Percentiles rank a stretch among this genome's conserved stretches.
Evolutionary conservation across 2,888 invertebrate genomes (phyloP).

Genomic region (Cosmia pyralina): DNA sequence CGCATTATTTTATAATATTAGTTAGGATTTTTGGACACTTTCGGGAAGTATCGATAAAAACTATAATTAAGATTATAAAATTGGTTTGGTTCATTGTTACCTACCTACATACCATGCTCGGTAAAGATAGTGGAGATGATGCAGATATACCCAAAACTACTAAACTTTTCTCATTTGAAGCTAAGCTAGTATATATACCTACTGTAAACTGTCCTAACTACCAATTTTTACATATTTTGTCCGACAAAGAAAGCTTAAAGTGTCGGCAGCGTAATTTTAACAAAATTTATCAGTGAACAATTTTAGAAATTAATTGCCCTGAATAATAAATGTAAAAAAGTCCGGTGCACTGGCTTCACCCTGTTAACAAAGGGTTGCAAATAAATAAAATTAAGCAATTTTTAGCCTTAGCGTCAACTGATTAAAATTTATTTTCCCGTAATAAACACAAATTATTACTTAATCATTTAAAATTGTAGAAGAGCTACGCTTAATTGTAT

Average conservation of each 20-base stretch:
- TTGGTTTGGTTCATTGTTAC: not conserved
- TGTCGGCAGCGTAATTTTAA: not conserved
- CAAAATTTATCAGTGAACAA: conserved; percentile 1
- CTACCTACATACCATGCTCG: not conserved
- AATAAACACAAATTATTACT: conserved; percentile 22
- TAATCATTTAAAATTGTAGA: conserved; percentile 29
- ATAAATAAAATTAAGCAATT: conserved; percentile 39
- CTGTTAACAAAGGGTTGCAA: conserved; percentile 28
- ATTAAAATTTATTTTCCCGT: conserved; percentile 26
- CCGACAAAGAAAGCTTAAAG: conserved; percentile 5
- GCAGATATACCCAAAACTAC: not conserved
- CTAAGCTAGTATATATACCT: no score
- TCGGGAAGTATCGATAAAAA: not conserved
- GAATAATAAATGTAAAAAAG: conserved; percentile 52
- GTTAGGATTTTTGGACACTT: not conserved
- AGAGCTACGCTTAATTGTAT: not conserved
- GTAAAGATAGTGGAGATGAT: not conserved
- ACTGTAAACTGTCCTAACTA: not conserved
- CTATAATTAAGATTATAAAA: not conserved
- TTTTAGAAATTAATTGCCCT: conserved; percentile 42
- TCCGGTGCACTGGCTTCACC: conserved; percentile 34
- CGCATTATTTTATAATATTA: no score
- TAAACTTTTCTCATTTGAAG: not conserved
- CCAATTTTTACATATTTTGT: not conserved
- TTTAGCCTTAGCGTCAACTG: conserved; percentile 17